Evolutionary conservation across 2,888 invertebrate species (phyloP).

Genomic region (Philhelius pedissequus): DNA sequence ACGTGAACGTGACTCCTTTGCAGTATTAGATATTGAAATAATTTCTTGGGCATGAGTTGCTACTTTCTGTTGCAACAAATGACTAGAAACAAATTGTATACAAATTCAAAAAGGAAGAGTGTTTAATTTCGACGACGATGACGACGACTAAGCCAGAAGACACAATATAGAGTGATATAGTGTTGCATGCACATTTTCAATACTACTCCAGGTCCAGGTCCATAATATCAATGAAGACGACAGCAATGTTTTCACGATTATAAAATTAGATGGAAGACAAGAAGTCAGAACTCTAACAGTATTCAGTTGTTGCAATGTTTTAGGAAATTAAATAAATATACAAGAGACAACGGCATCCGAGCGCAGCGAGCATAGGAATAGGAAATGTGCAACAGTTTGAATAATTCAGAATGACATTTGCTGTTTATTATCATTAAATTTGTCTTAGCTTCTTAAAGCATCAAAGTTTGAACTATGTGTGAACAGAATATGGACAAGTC

Average conservation of each 20-base stretch:
- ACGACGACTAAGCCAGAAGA: background rate
- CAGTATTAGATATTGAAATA: conserved; percentile 3
- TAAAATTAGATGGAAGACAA: background rate
- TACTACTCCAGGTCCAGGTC: background rate
- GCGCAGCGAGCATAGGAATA: background rate
- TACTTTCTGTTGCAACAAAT: background rate
- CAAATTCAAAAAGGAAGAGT: background rate
- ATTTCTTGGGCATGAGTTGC: background rate
- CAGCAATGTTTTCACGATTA: background rate
- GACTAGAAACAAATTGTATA: background rate
- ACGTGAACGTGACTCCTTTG: conserved; percentile 18
- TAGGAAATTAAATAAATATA: background rate
- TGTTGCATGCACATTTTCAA: conserved; percentile 5
- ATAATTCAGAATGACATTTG: background rate
- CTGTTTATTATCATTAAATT: background rate
- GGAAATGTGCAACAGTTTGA: background rate
- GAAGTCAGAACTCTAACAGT: background rate
- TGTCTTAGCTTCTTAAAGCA: background rate
- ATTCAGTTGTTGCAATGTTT: background rate
- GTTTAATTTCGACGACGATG: background rate
- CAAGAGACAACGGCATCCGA: background rate
- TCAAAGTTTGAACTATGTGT: background rate
- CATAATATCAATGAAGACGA: background rate
- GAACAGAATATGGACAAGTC: background rate
- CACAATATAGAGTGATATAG: background rate